Conservation (phyloP, 2,113 vertebrate species). For the Daubentonia madagascariensis region DNA sequence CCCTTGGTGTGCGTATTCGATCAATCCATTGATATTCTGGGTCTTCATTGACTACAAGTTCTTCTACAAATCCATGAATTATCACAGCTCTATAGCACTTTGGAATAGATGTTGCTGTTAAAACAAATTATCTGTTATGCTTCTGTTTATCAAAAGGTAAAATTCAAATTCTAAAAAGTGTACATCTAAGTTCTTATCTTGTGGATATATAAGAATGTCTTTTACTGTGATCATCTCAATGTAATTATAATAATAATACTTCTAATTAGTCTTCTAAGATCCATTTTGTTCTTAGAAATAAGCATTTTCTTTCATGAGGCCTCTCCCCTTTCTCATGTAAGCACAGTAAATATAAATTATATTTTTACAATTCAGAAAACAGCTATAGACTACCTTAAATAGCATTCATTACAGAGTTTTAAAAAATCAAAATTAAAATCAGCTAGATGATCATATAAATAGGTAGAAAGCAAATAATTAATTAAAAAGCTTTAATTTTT, state of each 20-base stretch:
- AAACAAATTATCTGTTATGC: slow-evolving; percentile 50
- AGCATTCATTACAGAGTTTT: neutral
- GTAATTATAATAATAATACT: neutral
- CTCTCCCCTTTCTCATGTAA: slow-evolving; percentile 21
- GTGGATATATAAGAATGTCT: neutral
- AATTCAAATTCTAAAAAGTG: neutral
- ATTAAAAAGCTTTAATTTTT: neutral
- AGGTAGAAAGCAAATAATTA: neutral
- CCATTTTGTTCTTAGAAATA: neutral
- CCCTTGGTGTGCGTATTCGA: slow-evolving; percentile 95
- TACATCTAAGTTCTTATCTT: neutral
- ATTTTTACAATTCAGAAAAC: slow-evolving; percentile 39
- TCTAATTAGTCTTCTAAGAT: neutral
- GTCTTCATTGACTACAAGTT: slow-evolving; percentile 98
- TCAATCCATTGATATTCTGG: slow-evolving; percentile 99
- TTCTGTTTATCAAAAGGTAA: slow-evolving; percentile 14
- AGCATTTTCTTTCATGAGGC: neutral
- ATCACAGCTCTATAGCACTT: slow-evolving; percentile 93
- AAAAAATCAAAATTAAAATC: slow-evolving; percentile 16
- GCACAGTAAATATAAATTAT: neutral
- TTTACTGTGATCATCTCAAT: slow-evolving; percentile 2
- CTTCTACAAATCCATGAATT: slow-evolving; percentile 98
- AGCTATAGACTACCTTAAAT: neutral
- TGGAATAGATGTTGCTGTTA: slow-evolving; percentile 94
- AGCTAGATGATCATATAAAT: neutral